Evolutionary conservation across 2,113 vertebrate genomes (phyloP).

Genomic region (Copsychus sechellarum): DNA sequence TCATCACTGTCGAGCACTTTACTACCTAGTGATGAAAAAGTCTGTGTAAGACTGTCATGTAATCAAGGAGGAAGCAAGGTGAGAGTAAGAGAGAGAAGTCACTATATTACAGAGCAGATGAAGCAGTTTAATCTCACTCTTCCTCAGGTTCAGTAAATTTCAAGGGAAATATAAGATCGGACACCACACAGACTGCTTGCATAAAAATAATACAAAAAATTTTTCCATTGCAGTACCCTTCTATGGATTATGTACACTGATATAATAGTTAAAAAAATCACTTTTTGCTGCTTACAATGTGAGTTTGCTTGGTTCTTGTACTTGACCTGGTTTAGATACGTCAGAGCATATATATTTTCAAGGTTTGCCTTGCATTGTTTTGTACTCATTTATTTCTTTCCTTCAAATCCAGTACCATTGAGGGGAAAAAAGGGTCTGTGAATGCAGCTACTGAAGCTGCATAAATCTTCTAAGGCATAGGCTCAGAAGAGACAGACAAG

Average conservation of each 20-base stretch:
- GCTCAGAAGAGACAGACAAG: background rate
- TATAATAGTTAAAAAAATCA: background rate
- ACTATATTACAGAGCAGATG: background rate
- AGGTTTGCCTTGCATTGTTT: background rate
- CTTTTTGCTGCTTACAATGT: background rate
- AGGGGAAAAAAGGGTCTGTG: background rate
- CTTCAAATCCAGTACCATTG: background rate
- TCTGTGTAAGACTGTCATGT: background rate
- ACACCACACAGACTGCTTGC: background rate
- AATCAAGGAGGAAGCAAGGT: background rate
- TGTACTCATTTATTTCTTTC: background rate
- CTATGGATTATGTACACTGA: background rate
- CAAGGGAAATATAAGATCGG: background rate
- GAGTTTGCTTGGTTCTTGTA: background rate
- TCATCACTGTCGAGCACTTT: background rate
- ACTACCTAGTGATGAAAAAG: background rate
- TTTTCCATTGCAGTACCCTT: background rate
- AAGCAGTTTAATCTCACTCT: background rate
- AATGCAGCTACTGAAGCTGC: background rate
- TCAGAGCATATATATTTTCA: background rate
- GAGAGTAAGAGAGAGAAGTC: background rate
- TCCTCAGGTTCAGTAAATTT: background rate
- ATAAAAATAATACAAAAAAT: background rate
- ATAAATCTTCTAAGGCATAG: background rate
- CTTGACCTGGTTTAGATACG: background rate